Evolutionary conservation across 2,888 invertebrate genomes (phyloP), one percentile per base, ranked within the genome.

Genomic region (Tetramorium bicarinatum): DNA sequence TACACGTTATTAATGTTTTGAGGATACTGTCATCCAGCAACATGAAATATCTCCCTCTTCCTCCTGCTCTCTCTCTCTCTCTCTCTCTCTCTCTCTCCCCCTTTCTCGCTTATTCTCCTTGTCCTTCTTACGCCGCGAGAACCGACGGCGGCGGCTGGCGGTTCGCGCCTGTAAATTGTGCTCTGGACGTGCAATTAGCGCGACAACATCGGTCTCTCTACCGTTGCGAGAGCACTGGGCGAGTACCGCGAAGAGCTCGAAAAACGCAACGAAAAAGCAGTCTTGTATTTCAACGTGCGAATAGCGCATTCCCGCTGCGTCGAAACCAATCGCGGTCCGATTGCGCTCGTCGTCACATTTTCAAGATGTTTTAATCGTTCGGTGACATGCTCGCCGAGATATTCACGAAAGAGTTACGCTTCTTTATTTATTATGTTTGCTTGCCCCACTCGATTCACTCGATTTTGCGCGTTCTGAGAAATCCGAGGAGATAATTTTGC

Each of bases 131-230:
- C 47, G 61, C 49, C 71, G 52, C 49, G 56, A 81, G 29, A 84
- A 81, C 52, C 34, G 52, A 64, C 80, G 86, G 79, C 80, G 86
- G 79, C 86, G 88, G 87, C 87, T 88, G 86, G 84, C 87, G 89
- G 86, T 88, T 89, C 87, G 88, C 87, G 90, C 89, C 88, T 92
- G 93, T 89, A 91, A 93, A 92, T 91, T 90, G 88, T 82, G 82
- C 74, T 85, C 86, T 85, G 87, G 90, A 89, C 89, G 88, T 88
- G 88, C 91, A 91, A 92, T 93, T 92, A 92, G 90, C 89, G 84
- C 80, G 72, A 75, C 82, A 56, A 75, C 59, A 54, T 81, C 77
- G 47, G 34, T 44, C 67, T 67, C 67, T 67, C 41, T n/a, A 52
- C 67, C 34, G 44, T 69, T 38, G 34, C 54, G 59, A 29, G 56